Evolutionary conservation across 2,113 vertebrate genomes (phyloP).

Genomic region (Scortum barcoo): DNA sequence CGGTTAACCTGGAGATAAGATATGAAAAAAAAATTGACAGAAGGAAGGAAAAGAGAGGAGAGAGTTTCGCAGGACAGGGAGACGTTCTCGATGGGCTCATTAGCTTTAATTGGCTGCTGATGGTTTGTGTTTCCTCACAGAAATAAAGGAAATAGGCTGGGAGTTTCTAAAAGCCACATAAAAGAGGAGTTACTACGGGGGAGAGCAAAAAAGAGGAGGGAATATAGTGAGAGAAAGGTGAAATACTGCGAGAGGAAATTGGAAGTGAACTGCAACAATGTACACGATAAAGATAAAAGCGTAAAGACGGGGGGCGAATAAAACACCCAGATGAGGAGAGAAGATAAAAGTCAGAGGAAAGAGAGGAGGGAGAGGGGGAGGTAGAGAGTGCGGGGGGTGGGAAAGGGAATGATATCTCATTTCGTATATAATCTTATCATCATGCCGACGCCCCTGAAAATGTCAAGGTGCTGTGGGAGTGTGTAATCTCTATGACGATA

Average conservation of each 20-base stretch:
- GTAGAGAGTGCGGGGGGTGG: not conserved
- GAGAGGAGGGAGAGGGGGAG: not conserved
- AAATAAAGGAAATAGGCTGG: not conserved
- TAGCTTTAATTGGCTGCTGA: conserved; percentile 24
- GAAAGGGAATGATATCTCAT: conserved; percentile 34
- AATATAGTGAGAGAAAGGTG: conserved; percentile 15
- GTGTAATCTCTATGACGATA: conserved; percentile 56
- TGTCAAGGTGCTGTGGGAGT: conserved; percentile 72
- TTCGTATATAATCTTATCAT: conserved; percentile 54
- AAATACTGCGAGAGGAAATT: conserved; percentile 35
- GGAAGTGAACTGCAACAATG: conserved; percentile 28
- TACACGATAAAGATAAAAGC: conserved; percentile 42
- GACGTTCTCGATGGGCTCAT: not conserved
- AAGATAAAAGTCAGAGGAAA: conserved; percentile 30
- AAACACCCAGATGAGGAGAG: conserved; percentile 35
- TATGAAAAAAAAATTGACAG: not conserved
- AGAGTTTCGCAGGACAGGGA: not conserved
- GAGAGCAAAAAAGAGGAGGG: not conserved
- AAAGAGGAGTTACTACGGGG: not conserved
- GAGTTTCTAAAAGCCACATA: conserved; percentile 17
- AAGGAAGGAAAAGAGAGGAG: not conserved
- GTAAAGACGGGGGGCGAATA: conserved; percentile 23
- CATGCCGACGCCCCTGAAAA: conserved; percentile 56
- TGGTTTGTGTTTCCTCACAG: conserved; percentile 11
- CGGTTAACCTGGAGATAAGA: not conserved